A percentile compares a stretch with the other conserved stretches of the same genome.
These are phyloP conservation scores for Lepeophtheirus salmonis DNA, from an alignment of 1,140 invertebrate species.

Conservation along the genomic window DNA sequence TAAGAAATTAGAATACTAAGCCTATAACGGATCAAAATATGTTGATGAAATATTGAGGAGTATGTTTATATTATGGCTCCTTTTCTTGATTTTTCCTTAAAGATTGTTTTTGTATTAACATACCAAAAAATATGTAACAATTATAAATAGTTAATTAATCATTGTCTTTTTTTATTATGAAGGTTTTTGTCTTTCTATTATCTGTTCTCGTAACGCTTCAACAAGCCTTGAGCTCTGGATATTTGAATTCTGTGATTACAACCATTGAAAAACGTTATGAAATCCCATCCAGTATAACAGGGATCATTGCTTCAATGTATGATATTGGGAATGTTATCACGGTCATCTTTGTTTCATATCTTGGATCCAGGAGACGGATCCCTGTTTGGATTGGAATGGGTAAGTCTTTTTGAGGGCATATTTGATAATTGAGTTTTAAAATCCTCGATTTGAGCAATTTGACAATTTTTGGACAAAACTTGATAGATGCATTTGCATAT, in stretches of 20 bases:
- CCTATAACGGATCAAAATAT: too few species aligned
- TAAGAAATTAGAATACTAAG: too few species aligned
- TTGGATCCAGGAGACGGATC: conserved; percentile 72
- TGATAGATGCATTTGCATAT: too few species aligned
- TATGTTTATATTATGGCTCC: too few species aligned
- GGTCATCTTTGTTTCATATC: conserved; percentile 84
- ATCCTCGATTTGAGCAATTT: neutral
- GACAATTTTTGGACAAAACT: too few species aligned
- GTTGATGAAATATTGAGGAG: too few species aligned
- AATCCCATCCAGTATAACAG: conserved; percentile 76
- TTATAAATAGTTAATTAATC: too few species aligned
- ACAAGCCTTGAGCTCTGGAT: conserved; percentile 68
- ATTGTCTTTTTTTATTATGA: conserved; percentile 29
- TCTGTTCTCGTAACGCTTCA: conserved; percentile 76
- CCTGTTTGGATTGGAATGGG: conserved; percentile 83
- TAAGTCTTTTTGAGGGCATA: conserved; percentile 27
- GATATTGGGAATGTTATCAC: conserved; percentile 89
- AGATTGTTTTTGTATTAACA: too few species aligned
- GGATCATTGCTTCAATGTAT: conserved; percentile 76
- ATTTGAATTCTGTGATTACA: conserved; percentile 85
- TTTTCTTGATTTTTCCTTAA: too few species aligned
- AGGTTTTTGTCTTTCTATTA: conserved; percentile 76
- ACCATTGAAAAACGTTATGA: conserved; percentile 91
- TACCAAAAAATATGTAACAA: too few species aligned
- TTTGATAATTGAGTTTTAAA: neutral